Evolutionary conservation across 2,888 invertebrate species (phyloP).

Genomic region (Opisthograptis luteolata): DNA sequence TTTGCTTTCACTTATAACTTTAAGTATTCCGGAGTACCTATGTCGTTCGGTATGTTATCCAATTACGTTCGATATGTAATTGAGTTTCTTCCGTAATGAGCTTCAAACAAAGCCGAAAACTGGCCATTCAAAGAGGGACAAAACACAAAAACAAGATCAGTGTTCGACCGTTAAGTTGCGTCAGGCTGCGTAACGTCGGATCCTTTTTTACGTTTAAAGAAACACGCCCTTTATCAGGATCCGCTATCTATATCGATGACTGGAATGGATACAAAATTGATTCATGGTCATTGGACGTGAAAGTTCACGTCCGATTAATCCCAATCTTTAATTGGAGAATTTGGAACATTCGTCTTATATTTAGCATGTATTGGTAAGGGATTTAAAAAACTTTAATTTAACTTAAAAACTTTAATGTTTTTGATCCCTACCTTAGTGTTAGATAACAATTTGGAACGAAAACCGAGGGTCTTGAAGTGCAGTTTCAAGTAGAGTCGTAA

Average conservation of each 20-base stretch:
- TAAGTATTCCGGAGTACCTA: too few relatives aligned
- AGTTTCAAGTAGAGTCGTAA: slow-evolving; percentile 1
- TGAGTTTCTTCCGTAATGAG: slow-evolving; percentile 1
- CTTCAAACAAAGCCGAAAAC: slow-evolving; percentile 5
- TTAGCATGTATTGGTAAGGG: too few relatives aligned
- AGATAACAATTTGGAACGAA: too few relatives aligned
- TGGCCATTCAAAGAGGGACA: neutral
- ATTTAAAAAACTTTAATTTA: too few relatives aligned
- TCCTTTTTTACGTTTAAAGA: slow-evolving; percentile 15
- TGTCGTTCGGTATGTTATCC: too few relatives aligned
- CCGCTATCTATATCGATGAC: slow-evolving; percentile 4
- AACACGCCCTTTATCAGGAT: slow-evolving; percentile 9
- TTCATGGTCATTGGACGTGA: slow-evolving; percentile 8
- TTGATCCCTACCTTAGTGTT: slow-evolving; percentile 3
- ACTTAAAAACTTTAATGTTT: slow-evolving; percentile 2
- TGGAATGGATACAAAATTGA: slow-evolving; percentile 2
- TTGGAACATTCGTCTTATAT: slow-evolving; percentile 8
- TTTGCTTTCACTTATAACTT: too few relatives aligned
- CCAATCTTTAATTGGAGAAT: neutral
- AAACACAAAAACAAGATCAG: slow-evolving; percentile 12
- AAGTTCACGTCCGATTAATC: slow-evolving; percentile 14
- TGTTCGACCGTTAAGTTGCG: slow-evolving; percentile 15
- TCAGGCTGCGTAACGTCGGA: slow-evolving; percentile 14
- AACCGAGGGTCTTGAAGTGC: too few relatives aligned
- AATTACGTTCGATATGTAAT: neutral